phyloP scores from a whole-genome alignment of 2,888 invertebrate genomes.

The Galerucella calmariensis region DNA sequence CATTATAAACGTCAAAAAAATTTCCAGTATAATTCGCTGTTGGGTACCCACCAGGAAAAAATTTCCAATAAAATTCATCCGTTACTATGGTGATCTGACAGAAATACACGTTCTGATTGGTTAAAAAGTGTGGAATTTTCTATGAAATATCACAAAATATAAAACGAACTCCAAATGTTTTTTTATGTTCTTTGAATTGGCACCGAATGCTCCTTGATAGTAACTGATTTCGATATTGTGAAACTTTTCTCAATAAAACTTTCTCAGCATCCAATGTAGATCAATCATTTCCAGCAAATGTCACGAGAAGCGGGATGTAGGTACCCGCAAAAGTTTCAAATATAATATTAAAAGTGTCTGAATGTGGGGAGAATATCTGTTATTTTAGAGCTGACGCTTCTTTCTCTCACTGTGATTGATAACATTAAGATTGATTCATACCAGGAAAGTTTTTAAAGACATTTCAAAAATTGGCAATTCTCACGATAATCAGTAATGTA shows the following conservation, averaged over 20 bases:
- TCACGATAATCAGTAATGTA: neutral
- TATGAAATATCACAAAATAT: neutral
- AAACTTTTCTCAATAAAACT: conserved; percentile 48
- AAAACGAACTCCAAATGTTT: neutral
- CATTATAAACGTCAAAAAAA: too few species aligned
- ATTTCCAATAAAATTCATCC: too few species aligned
- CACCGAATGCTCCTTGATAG: conserved; percentile 33
- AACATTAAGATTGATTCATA: conserved; percentile 9
- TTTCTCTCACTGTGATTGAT: conserved; percentile 31
- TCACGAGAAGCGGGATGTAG: conserved; percentile 13
- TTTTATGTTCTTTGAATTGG: conserved; percentile 20
- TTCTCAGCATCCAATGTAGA: conserved; percentile 42
- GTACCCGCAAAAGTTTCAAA: conserved; percentile 30
- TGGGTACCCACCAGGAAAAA: too few species aligned
- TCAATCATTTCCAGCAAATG: conserved; percentile 43
- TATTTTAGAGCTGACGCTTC: conserved; percentile 22
- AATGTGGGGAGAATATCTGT: conserved; percentile 30
- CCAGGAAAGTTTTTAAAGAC: too few species aligned
- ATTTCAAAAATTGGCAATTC: neutral
- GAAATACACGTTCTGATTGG: too few species aligned
- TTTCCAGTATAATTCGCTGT: too few species aligned
- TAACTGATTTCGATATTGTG: conserved; percentile 46
- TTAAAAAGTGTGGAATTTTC: too few species aligned
- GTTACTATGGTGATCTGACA: too few species aligned
- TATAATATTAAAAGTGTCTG: conserved; percentile 39